These are phyloP conservation scores for Hoplostethus mediterraneus DNA, from an alignment of 2,797 vertebrate species.

Conservation along the genomic window DNA sequence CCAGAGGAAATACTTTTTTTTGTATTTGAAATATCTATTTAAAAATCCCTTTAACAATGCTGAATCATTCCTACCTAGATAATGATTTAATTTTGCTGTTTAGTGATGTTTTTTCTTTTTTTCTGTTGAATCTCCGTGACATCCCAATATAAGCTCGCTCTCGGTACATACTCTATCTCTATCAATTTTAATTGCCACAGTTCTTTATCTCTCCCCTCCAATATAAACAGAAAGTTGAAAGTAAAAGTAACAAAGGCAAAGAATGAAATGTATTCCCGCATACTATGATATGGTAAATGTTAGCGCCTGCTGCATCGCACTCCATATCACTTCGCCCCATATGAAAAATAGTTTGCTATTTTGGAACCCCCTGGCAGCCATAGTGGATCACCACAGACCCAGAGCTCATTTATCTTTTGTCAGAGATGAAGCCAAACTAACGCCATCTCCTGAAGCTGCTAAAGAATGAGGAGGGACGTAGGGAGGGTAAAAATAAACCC, in stretches of 20 bases:
- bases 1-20: constrained; percentile 46
- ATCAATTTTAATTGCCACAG: constrained; percentile 71
- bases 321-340: constrained; percentile 95
- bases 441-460: constrained; percentile 95
- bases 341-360: constrained; percentile 99
- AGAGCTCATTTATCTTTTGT: constrained; percentile 99
- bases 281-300: constrained; percentile 90
- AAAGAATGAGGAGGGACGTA: constrained; percentile 94
- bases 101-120: constrained; percentile 26
- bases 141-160: constrained; percentile 26
- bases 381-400: constrained; percentile 97
- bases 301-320: constrained; percentile 95
- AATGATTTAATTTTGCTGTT: constrained; percentile 48
- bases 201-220: constrained; percentile 50
- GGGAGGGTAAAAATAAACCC: constrained; percentile 96
- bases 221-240: constrained; percentile 78
- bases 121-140: constrained; percentile 32
- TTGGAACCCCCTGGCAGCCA: constrained; percentile 99
- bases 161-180: constrained; percentile 53
- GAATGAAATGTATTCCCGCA: constrained; percentile 89
- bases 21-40: constrained; percentile 40
- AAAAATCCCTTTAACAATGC: constrained; percentile 52
- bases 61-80: constrained; percentile 54
- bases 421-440: constrained; percentile 99
- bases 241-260: constrained; percentile 82